A percentile compares a stretch with the other conserved stretches of the same genome.
Conservation (phyloP, 2,797 vertebrate genomes). For the Schizothorax lantsangensis region DNA sequence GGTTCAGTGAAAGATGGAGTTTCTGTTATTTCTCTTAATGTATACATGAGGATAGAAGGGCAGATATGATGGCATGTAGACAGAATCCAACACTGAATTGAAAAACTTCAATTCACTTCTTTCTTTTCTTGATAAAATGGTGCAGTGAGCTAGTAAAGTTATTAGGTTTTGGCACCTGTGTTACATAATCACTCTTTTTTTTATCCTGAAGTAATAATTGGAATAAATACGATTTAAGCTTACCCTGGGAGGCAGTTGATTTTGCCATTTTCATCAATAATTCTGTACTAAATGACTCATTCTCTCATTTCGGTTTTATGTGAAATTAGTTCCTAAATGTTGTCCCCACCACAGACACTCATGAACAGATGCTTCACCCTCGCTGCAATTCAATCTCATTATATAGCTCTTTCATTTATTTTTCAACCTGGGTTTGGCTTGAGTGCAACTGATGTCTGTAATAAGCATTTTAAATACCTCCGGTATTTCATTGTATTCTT, state of each 20-base stretch:
- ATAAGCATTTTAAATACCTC: constrained; percentile 27
- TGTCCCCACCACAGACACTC: background rate
- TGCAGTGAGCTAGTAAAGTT: background rate
- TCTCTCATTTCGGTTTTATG: constrained; percentile 18
- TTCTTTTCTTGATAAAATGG: background rate
- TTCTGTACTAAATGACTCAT: constrained; percentile 32
- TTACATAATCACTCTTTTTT: background rate
- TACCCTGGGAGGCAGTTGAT: constrained; percentile 32
- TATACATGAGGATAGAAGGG: background rate
- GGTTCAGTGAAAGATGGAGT: constrained; percentile 3
- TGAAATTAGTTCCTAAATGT: constrained; percentile 24
- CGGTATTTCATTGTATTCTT: constrained; percentile 17
- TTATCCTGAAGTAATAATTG: constrained; percentile 26
- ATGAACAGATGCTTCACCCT: background rate
- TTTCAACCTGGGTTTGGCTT: background rate
- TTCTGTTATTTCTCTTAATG: constrained; percentile 27
- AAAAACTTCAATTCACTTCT: background rate
- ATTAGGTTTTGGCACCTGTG: background rate
- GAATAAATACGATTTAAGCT: constrained; percentile 29
- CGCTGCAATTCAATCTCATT: constrained; percentile 3
- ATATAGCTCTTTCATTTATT: background rate
- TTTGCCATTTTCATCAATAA: constrained; percentile 39
- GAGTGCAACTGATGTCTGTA: background rate
- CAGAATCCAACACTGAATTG: background rate
- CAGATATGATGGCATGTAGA: constrained; percentile 2